Percentiles rank a stretch among this genome's conserved stretches.
Conservation (phyloP, 2,888 invertebrate genomes). For the Branchellion lobata region DNA sequence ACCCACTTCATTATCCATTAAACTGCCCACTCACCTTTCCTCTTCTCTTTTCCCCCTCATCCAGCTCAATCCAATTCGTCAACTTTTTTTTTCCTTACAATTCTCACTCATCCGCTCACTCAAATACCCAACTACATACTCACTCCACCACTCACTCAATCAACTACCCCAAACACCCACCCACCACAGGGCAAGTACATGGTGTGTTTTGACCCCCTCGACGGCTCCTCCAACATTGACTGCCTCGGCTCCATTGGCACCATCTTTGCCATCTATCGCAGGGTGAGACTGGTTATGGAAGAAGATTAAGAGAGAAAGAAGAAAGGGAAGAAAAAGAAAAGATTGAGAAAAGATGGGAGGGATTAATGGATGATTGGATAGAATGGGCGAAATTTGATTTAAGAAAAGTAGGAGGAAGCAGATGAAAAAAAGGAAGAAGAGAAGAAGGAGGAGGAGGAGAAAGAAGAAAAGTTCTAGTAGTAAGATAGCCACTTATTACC, state of each 20-base stretch:
- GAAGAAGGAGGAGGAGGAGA: not conserved
- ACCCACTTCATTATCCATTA: no score
- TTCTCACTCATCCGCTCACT: no score
- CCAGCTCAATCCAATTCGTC: not conserved
- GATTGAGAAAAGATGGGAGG: not conserved
- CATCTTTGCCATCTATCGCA: slow-evolving; percentile 86
- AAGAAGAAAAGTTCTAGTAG: not conserved
- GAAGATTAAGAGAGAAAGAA: not conserved
- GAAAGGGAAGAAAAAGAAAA: not conserved
- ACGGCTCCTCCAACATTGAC: slow-evolving; percentile 98
- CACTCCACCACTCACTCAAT: not conserved
- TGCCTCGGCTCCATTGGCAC: slow-evolving; percentile 91
- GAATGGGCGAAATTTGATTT: no score
- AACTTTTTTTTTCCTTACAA: no score
- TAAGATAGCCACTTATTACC: not conserved
- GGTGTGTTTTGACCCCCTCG: slow-evolving; percentile 94
- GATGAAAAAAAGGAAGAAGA: not conserved
- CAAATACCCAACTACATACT: not conserved
- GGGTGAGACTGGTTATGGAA: slow-evolving; percentile 55
- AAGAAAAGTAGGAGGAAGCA: no score
- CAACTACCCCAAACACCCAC: not conserved
- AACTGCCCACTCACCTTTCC: not conserved
- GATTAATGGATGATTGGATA: not conserved
- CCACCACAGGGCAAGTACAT: slow-evolving; percentile 82
- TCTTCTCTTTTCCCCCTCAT: not conserved